phyloP scores from a whole-genome alignment of 2,888 invertebrate genomes.

The Philopedon plagiatum region DNA sequence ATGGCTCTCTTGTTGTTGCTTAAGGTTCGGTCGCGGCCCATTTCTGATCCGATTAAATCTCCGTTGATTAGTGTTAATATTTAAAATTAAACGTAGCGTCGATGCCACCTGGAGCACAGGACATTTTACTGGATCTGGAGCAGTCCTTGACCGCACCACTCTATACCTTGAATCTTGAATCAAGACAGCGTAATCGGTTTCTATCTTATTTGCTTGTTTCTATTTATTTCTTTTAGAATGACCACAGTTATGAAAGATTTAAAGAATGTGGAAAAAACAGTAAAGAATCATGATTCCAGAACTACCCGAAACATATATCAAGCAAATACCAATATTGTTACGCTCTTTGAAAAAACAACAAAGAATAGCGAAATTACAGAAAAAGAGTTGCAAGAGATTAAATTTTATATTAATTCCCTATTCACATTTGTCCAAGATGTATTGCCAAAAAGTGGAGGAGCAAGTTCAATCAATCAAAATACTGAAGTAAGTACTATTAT shows the following conservation, averaged over 20 bases:
- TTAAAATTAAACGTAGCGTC: too few species aligned
- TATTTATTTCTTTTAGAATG: constrained; percentile 70
- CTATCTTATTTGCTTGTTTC: too few species aligned
- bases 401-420: constrained; percentile 54
- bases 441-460: constrained; percentile 4
- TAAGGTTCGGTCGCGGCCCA: too few species aligned
- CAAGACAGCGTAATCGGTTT: too few species aligned
- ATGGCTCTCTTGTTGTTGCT: too few species aligned
- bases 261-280: constrained; percentile 71
- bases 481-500: constrained; percentile 32
- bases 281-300: constrained; percentile 66
- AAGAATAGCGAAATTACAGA: constrained; percentile 58
- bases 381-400: constrained; percentile 53
- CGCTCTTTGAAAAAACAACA: constrained; percentile 61
- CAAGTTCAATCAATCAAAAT: constrained; percentile 26
- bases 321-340: constrained; percentile 59
- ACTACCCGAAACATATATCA: constrained; percentile 62
- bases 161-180: too few species aligned
- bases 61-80: too few species aligned
- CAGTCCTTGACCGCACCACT: too few species aligned
- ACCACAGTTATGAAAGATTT: constrained; percentile 72
- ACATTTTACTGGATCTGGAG: too few species aligned
- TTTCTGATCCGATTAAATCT: too few species aligned
- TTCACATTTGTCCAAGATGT: constrained; percentile 53
- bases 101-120: too few species aligned